Base-by-base conservation (phyloP, 2,888 invertebrate genomes). In the Carpatolechia fugitivella region DNA sequence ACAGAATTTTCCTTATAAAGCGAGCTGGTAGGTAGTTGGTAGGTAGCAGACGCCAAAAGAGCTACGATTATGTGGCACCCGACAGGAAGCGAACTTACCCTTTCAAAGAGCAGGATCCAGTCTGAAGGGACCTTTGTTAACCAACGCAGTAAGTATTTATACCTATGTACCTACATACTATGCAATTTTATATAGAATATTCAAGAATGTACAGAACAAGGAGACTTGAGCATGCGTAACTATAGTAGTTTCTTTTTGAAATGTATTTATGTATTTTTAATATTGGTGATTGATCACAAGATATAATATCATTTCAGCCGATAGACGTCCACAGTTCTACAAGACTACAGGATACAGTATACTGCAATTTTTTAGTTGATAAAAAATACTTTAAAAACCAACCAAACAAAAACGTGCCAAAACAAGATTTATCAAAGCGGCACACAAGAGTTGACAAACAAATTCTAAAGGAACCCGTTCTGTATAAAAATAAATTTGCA, bases 401-500 rank as follows among this genome's bases (percentile, higher is more conserved):
- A 4, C 6, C 3, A 4, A 3, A 24, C 24, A 24, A 7, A 13
- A 5, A 44, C 44, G 44, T 29, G 24, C 8, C 0, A 31, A 31
- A 48, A 31, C 31, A n/a, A 16, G 13, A 31, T 31, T 48, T 33
- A 48, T 33, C 48, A 16, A 10, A 16, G 20, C 24, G 7, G 1
- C 38, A 38, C 57, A 44, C 57, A 57, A 41, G 18, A 16, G 58
- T 65, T 69, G 71, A 74, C 74, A 72, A 72, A 75, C 72, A 76
- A 74, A 77, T 70, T 65, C 40, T 6, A 57, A 57, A 63, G 63
- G 59, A 66, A 66, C 65, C 66, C 64, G 65, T 63, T 69, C 75
- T 68, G 74, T 75, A 85, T 82, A 84, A 85, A 87, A 87, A 88
- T 88, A 88, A 88, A 87, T 87, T 89, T 85, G 68, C 81, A 78